Percentiles rank a stretch among this genome's conserved stretches.
Evolutionary conservation across 2,113 vertebrate genomes (phyloP).

Genomic region (Centropus bengalensis): DNA sequence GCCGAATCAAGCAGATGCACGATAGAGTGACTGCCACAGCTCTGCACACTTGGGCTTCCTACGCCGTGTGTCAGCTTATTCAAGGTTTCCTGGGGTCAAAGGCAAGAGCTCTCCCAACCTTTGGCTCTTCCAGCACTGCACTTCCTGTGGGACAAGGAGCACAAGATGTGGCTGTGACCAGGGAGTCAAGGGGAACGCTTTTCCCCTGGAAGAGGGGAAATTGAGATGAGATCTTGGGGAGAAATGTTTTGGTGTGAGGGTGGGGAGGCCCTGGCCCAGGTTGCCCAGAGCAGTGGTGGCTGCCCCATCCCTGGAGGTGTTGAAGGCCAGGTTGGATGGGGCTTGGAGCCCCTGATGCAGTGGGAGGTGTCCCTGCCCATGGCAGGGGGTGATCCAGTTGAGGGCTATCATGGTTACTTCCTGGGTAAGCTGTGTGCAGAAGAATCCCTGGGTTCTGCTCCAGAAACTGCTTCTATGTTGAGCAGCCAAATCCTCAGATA

Average conservation of each 20-base stretch:
- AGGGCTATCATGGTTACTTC: background rate
- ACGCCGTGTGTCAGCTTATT: background rate
- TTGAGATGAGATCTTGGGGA: too few relatives aligned
- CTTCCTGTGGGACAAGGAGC: background rate
- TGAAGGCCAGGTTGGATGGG: too few relatives aligned
- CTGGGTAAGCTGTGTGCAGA: background rate
- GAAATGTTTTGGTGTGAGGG: too few relatives aligned
- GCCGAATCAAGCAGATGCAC: background rate
- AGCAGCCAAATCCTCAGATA: background rate
- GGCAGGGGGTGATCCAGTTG: background rate
- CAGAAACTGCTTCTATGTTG: background rate
- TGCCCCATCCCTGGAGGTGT: too few relatives aligned
- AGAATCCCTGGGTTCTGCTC: background rate
- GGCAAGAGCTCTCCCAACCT: background rate
- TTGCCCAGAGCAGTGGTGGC: too few relatives aligned
- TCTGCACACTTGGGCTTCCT: background rate
- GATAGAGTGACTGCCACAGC: too few relatives aligned
- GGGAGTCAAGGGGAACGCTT: too few relatives aligned
- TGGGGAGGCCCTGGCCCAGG: too few relatives aligned
- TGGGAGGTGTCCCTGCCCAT: too few relatives aligned
- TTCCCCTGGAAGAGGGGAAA: too few relatives aligned
- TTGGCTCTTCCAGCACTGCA: background rate
- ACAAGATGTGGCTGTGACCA: background rate
- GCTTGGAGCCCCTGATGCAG: too few relatives aligned
- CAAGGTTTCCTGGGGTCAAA: background rate